phyloP scores from a whole-genome alignment of 2,113 vertebrate genomes.

The Engystomops pustulosus region DNA sequence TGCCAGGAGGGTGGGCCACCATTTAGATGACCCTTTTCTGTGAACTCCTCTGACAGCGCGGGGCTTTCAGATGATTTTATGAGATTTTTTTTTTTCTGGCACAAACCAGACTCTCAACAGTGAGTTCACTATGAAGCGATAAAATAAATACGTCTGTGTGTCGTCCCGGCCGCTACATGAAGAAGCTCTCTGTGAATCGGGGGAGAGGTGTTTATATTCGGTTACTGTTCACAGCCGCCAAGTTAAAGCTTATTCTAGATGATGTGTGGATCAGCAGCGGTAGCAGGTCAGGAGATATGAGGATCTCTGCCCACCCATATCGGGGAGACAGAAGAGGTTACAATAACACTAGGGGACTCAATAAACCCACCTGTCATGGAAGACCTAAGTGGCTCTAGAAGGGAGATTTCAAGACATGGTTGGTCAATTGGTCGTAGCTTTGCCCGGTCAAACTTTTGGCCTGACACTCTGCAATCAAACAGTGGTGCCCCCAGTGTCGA shows the following conservation, averaged over 20 bases:
- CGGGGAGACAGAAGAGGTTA: not conserved
- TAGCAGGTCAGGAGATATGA: not conserved
- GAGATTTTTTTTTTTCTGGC: conserved; percentile 53
- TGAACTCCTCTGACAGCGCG: conserved; percentile 49
- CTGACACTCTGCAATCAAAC: too few relatives aligned
- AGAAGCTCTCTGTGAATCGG: conserved; percentile 57
- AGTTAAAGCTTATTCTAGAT: not conserved
- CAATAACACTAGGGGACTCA: not conserved
- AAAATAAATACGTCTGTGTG: not conserved
- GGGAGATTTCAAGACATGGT: too few relatives aligned
- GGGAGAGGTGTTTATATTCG: conserved; percentile 50
- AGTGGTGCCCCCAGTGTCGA: too few relatives aligned
- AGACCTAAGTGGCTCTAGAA: not conserved
- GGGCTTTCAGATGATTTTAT: conserved; percentile 64
- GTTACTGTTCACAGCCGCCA: conserved; percentile 28
- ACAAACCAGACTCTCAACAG: conserved; percentile 48
- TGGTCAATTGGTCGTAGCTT: too few relatives aligned
- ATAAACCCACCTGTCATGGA: not conserved
- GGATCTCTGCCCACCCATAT: not conserved
- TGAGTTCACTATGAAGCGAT: conserved; percentile 49
- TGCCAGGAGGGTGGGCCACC: conserved; percentile 9
- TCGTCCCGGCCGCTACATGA: conserved; percentile 55
- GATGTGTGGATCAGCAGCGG: not conserved
- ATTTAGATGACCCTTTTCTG: conserved; percentile 2
- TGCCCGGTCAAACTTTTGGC: too few relatives aligned